These are phyloP conservation scores for Tetragnatha montana DNA, from an alignment of 2,888 invertebrate species.

Conservation along the genomic window DNA sequence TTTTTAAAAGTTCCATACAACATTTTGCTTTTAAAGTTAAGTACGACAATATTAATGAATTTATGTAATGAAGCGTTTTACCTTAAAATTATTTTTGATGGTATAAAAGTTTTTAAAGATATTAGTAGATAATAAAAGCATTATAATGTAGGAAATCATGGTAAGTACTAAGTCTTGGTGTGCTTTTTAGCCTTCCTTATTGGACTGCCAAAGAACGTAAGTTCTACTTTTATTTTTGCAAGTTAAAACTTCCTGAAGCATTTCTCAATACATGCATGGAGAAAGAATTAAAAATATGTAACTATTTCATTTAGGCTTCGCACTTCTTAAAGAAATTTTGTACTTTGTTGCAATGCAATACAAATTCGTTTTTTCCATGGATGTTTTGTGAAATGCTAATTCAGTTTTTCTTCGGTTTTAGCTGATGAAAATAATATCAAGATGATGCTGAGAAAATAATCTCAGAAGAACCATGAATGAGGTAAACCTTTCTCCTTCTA, in stretches of 20 bases:
- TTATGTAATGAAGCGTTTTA: too few relatives aligned
- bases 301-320: background rate
- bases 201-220: too few relatives aligned
- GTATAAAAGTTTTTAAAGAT: too few relatives aligned
- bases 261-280: conserved; percentile 58
- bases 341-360: conserved; percentile 8
- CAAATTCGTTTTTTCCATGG: conserved; percentile 41
- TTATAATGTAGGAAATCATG: too few relatives aligned
- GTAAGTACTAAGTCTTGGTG: too few relatives aligned
- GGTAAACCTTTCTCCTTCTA: background rate
- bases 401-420: conserved; percentile 67
- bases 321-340: background rate
- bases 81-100: too few relatives aligned
- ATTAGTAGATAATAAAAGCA: too few relatives aligned
- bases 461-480: conserved; percentile 17
- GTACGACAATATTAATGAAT: too few relatives aligned
- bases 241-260: conserved; percentile 4
- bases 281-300: background rate
- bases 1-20: too few relatives aligned
- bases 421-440: conserved; percentile 58
- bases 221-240: too few relatives aligned
- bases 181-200: too few relatives aligned
- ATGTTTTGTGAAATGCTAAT: conserved; percentile 68
- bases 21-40: too few relatives aligned
- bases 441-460: conserved; percentile 50